Evolutionary conservation across 2,113 vertebrate species (phyloP), one percentile per base, ranked within the genome.

Genomic region (Calidris pugnax): DNA sequence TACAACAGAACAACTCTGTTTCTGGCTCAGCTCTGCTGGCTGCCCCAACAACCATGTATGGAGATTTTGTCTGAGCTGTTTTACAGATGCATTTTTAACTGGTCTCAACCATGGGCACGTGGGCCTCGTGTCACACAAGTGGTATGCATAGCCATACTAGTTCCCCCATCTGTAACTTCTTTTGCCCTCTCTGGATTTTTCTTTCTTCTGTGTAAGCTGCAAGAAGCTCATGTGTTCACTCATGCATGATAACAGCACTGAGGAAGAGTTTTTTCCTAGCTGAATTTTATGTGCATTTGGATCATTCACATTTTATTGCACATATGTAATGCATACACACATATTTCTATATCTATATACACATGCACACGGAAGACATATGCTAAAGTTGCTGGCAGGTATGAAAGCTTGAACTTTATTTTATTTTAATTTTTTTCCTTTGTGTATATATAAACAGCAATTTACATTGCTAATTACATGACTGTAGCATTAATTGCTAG

Each of bases 81-180:
- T 75, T 33, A 32, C 14, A 17, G 1, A 0, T 8, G 9, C 8
- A 18, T 76, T 85, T 74, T 80, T 47, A 43, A 90, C 4, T 27
- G 43, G 39, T 85, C 43, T 77, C 32, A 64, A 15, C 21, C 11
- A 7, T 3, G 12, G 35, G 47, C 27, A 32, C 0, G 0, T 3
- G 19, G 39, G 27, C 10, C 21, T 60, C 62, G 33, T 72, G 47
- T 81, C 43, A 72, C 15, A 62, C 33, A 64, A 59, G 9, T 18
- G 12, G 7, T 23, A 32, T 24, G 57, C 4, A 32, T 30, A 43
- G 35, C 15, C 21, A 26, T 26, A 51, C 8, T 9, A 5, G 4
- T 79, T 79, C 62, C 28, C 35, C 73, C 19, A 22, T 28, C 26
- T 75, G 11, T 50, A 63, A 24, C n/a, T 47, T 24, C 18, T 73